Conservation (phyloP, 2,888 invertebrate species). For the Torymus texanus region DNA sequence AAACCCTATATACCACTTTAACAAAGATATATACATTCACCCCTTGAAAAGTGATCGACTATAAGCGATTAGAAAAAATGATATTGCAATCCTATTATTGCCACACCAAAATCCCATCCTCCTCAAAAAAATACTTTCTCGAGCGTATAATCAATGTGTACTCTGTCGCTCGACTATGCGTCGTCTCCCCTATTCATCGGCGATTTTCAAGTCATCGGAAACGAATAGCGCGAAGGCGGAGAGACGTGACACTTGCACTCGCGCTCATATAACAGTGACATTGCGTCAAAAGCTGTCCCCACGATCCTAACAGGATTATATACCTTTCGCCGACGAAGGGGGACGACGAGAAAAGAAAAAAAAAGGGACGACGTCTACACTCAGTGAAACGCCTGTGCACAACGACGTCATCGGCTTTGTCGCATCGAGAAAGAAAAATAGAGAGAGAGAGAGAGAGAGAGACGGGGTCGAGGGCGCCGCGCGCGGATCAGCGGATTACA, state of each 20-base stretch:
- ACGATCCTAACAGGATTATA: constrained; percentile 68
- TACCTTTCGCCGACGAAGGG: constrained; percentile 8
- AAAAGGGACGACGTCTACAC: background rate
- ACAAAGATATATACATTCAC: too few species aligned
- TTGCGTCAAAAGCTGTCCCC: constrained; percentile 62
- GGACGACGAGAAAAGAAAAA: background rate
- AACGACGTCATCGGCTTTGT: constrained; percentile 36
- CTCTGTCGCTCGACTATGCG: constrained; percentile 7
- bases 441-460: background rate
- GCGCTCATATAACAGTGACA: constrained; percentile 60
- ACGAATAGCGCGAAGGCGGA: constrained; percentile 49
- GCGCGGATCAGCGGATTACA: constrained; percentile 40
- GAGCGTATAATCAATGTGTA: constrained; percentile 43
- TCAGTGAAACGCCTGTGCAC: constrained; percentile 2
- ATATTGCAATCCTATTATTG: constrained; percentile 1
- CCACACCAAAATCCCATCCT: background rate
- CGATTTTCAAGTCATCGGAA: constrained; percentile 56
- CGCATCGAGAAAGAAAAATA: constrained; percentile 2
- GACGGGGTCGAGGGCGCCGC: constrained; percentile 28
- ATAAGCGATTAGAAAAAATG: background rate
- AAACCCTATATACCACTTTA: too few species aligned
- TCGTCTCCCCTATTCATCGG: background rate
- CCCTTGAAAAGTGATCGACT: background rate
- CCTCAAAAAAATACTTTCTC: constrained; percentile 2
- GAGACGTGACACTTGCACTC: too few species aligned